Base-by-base conservation (phyloP, 2,113 vertebrate species). In the Stigmatopora nigra region DNA sequence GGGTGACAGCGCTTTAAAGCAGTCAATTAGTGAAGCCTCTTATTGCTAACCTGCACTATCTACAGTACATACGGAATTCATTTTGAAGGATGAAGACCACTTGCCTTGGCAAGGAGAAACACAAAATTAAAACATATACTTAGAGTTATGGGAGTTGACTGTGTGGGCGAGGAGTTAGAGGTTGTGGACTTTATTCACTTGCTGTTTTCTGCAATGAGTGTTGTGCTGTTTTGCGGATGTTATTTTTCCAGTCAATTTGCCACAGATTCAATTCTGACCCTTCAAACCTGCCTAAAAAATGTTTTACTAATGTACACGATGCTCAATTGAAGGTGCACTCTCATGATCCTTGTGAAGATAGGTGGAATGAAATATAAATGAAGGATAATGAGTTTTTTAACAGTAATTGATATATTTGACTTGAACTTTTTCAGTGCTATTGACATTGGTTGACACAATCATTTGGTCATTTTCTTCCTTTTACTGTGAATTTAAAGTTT, bases 1-100 rank as follows among this genome's bases (percentile, higher is more conserved):
- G 35, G 25, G 63, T 1, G 16, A 0, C 1, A 16, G 17, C 15
- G 3, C 7, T 53, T 25, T 48, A 31, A 68, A 47, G 20, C 41
- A 46, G 38, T 25, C 17, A 48, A 46, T 45, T n/a, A 47, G 11
- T 9, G 15, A 57, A 61, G 55, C 1, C 15, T 66, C 19, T 48
- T 47, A 52, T 35, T 75, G 49, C 67, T 35, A 36, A 41, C 48
- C n/a, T 58, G 17, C 25, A 55, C 52, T 36, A 15, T 36, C n/a
- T 47, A 41, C 38, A 1, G 38, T 41, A 41, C 38, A 47, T 8
- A 49, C 9, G 1, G 17, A 68, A 16, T 49, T 69, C 0, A 55
- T 56, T 49, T n/a, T 57, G n/a, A 71, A 45, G 68, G 19, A 48
- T 25, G 20, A 22, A 53, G 19, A 20, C 10, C 11, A 3, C 51